Conservation (phyloP, 2,797 vertebrate genomes). For the Smutsia gigantea region DNA sequence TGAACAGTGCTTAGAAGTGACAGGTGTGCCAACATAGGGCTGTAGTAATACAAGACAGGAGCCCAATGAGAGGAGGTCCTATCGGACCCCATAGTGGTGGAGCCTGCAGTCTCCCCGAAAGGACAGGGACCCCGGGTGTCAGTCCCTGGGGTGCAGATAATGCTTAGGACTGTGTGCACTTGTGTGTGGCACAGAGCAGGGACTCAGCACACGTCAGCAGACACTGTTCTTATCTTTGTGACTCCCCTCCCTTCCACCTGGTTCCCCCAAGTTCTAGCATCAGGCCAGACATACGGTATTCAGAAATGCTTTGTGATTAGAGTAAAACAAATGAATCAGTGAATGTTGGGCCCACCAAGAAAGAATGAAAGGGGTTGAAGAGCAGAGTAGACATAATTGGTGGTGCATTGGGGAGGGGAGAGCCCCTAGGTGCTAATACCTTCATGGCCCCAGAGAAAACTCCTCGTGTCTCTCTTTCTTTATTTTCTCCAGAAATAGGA, state of each 20-base stretch:
- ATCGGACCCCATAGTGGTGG: accelerated
- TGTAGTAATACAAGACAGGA: neutral
- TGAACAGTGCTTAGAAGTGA: neutral
- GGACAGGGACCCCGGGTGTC: accelerated
- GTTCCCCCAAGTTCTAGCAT: neutral
- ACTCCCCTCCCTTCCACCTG: neutral
- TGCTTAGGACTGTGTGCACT: neutral
- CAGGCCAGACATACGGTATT: neutral
- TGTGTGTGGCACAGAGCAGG: accelerated
- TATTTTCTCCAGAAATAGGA: neutral
- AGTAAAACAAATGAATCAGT: neutral
- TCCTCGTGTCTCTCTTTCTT: neutral
- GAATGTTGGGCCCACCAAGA: neutral
- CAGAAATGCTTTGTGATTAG: neutral
- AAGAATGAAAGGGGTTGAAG: neutral
- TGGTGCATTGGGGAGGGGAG: neutral
- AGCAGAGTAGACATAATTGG: accelerated
- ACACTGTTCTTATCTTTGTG: neutral
- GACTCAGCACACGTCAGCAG: neutral
- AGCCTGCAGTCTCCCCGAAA: too few relatives aligned
- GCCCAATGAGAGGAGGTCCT: neutral
- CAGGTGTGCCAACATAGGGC: neutral
- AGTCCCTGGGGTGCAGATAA: neutral
- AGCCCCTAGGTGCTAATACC: too few relatives aligned
- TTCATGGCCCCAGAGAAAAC: too few relatives aligned